phyloP scores from a whole-genome alignment of 2,113 vertebrate genomes.

The Pterocles gutturalis region DNA sequence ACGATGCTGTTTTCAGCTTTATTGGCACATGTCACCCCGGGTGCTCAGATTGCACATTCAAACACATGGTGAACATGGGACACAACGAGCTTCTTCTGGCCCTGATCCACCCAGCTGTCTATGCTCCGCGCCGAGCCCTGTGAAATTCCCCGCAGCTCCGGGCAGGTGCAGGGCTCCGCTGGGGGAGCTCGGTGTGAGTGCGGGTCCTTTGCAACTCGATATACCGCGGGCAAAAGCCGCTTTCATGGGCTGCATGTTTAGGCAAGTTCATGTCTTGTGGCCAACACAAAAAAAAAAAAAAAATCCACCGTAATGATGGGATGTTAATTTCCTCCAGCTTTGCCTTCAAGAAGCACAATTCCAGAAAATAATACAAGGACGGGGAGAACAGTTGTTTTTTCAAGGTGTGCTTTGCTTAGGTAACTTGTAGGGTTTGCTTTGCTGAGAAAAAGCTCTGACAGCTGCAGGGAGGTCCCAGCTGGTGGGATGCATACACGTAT shows the following conservation, averaged over 20 bases:
- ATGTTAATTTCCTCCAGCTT: conserved; percentile 41
- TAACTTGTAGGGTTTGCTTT: not conserved
- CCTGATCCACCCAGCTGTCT: not conserved
- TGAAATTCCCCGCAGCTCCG: not conserved
- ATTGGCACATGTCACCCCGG: not conserved
- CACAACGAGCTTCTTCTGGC: not conserved
- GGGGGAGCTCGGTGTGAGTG: not conserved
- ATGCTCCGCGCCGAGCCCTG: not conserved
- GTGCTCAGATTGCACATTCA: not conserved
- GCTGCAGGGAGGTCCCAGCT: not conserved
- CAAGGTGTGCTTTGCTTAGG: not conserved
- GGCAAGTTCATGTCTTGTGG: not conserved
- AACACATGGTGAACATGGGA: not conserved
- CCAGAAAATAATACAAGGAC: not conserved
- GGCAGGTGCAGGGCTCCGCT: not conserved
- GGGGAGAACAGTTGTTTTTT: fast-evolving
- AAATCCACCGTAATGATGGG: not conserved
- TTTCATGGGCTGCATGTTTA: not conserved
- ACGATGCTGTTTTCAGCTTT: not conserved
- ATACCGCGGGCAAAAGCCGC: not conserved
- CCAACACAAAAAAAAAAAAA: not conserved
- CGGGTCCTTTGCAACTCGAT: not conserved
- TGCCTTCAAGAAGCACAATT: not conserved
- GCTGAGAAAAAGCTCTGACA: not conserved
- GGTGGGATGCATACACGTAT: fast-evolving